phyloP scores from a whole-genome alignment of 2,888 invertebrate genomes.

The Lithophane ornitopus region DNA sequence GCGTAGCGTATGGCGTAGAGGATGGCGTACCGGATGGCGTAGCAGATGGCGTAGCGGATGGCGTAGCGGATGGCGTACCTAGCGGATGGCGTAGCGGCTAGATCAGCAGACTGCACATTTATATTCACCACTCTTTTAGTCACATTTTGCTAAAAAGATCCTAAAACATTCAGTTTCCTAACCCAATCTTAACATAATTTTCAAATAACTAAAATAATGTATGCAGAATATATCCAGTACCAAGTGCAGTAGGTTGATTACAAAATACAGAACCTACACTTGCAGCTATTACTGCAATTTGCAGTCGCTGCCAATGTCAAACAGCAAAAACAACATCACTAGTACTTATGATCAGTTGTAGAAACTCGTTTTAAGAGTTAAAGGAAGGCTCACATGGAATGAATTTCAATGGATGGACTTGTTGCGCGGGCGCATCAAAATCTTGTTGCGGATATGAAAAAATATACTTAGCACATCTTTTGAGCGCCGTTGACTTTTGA shows the following conservation, averaged over 20 bases:
- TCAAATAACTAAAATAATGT: constrained; percentile 2
- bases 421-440: constrained; percentile 10
- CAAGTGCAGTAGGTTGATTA: constrained; percentile 47
- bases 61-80: no score
- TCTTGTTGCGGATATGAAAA: not conserved
- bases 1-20: no score
- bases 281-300: constrained; percentile 47
- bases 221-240: constrained; percentile 8
- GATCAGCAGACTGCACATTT: no score
- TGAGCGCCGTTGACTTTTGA: not conserved
- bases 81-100: no score
- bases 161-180: not conserved
- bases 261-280: constrained; percentile 29
- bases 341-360: constrained; percentile 28
- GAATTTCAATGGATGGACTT: not conserved
- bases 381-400: constrained; percentile 31
- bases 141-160: no score
- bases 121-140: no score
- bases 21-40: no score
- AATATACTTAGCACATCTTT: not conserved
- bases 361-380: constrained; percentile 46
- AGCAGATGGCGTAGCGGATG: no score
- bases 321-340: constrained; percentile 43
- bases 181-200: not conserved
- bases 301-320: constrained; percentile 48